A percentile compares a stretch with the other conserved stretches of the same genome.
Evolutionary conservation across 2,113 vertebrate genomes (phyloP).

Genomic region (Ciconia stormi): DNA sequence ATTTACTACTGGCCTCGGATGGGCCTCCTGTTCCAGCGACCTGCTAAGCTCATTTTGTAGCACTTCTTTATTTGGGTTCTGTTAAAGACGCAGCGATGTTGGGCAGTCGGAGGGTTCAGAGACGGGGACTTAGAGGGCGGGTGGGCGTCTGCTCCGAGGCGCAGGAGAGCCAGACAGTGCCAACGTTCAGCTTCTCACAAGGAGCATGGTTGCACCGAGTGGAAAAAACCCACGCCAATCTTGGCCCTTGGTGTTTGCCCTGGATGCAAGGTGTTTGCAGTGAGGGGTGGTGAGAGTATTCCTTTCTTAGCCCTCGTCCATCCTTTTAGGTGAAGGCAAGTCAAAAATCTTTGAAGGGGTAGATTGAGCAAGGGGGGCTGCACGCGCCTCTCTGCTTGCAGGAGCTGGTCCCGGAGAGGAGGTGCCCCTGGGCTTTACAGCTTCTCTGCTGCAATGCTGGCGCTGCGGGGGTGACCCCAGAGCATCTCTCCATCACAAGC

Average conservation of each 20-base stretch:
- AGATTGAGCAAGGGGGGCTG: too few relatives aligned
- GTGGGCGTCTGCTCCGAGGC: background rate
- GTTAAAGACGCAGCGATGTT: background rate
- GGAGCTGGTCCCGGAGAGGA: background rate
- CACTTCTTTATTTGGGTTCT: background rate
- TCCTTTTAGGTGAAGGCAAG: background rate
- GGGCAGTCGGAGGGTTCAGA: background rate
- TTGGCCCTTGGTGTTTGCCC: background rate
- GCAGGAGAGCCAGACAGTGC: background rate
- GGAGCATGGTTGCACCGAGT: too few relatives aligned
- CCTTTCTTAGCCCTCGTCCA: background rate
- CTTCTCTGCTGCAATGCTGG: background rate
- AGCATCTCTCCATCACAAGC: background rate
- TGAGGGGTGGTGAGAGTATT: background rate
- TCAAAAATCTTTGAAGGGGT: background rate
- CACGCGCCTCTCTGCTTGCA: background rate
- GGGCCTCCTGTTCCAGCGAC: conserved; percentile 13
- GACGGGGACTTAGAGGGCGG: background rate
- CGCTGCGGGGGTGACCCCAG: background rate
- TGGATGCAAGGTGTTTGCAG: background rate
- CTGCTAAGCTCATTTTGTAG: background rate
- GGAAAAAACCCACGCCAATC: accelerated
- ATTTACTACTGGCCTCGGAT: conserved; percentile 32
- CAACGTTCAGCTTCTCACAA: background rate
- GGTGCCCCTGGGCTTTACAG: background rate